phyloP scores from a whole-genome alignment of 2,888 invertebrate species.

The Andrena chrysosceles region DNA sequence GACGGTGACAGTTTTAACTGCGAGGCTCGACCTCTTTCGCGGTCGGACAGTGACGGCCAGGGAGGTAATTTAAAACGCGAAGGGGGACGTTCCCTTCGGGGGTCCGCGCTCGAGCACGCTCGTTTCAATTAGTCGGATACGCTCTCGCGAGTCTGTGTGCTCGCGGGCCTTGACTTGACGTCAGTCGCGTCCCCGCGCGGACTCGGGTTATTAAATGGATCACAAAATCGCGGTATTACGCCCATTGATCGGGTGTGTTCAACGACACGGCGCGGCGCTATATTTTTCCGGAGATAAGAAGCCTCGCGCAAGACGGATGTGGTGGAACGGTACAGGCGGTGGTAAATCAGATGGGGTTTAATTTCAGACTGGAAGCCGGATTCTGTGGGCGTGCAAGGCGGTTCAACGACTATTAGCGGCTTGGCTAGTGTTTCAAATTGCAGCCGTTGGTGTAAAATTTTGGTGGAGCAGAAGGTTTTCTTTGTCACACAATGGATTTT shows the following conservation, averaged over 20 bases:
- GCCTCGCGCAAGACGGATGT: no score
- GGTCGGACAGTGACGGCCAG: constrained; percentile 19
- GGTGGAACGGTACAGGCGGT: no score
- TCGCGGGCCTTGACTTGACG: constrained; percentile 18
- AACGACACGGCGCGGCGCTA: no score
- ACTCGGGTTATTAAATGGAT: constrained; percentile 19
- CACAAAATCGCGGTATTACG: not conserved
- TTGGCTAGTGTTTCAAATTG: no score
- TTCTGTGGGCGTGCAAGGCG: not conserved
- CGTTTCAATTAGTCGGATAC: constrained; percentile 39
- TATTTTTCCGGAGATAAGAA: no score
- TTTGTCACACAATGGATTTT: no score
- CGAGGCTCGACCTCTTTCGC: constrained; percentile 25
- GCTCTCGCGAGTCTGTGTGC: not conserved
- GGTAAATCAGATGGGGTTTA: no score
- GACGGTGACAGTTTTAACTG: constrained; percentile 42
- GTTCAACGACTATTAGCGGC: no score
- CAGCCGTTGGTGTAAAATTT: no score
- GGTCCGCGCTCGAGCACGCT: not conserved
- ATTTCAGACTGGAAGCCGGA: constrained; percentile 6
- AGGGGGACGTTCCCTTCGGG: constrained; percentile 12
- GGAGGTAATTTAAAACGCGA: constrained; percentile 65
- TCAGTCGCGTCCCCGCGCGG: not conserved
- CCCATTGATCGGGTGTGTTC: not conserved
- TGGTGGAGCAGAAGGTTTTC: no score